These are phyloP conservation scores for Drosophila willistoni DNA, from an alignment of 1,140 invertebrate species.

Conservation along the genomic window DNA sequence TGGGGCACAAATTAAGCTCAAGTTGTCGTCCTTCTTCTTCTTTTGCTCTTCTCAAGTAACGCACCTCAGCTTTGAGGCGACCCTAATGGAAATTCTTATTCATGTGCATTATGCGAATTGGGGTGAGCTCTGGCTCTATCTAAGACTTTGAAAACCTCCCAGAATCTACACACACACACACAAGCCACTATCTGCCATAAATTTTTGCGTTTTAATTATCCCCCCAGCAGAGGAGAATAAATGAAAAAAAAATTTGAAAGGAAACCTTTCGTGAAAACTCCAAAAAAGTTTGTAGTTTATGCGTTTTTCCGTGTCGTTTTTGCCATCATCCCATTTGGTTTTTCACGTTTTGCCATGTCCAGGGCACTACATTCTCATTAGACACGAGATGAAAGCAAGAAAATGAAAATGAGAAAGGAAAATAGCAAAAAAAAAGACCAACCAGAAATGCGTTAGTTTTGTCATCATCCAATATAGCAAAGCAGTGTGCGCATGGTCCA, in stretches of 20 bases:
- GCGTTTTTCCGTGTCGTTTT: slow-evolving; percentile 55
- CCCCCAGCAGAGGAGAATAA: slow-evolving; percentile 6
- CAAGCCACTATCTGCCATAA: slow-evolving; percentile 34
- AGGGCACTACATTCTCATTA: slow-evolving; percentile 74
- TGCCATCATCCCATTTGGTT: slow-evolving; percentile 22
- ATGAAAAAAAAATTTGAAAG: background rate
- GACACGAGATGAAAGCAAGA: slow-evolving; percentile 44
- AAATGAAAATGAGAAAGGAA: slow-evolving; percentile 13
- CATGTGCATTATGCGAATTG: slow-evolving; percentile 51
- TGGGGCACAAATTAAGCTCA: slow-evolving; percentile 66
- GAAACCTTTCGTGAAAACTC: slow-evolving; percentile 2
- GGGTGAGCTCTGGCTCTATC: slow-evolving; percentile 21
- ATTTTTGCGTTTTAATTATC: slow-evolving; percentile 68
- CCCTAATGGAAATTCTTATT: slow-evolving; percentile 73
- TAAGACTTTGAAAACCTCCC: slow-evolving; percentile 17
- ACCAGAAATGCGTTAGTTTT: slow-evolving; percentile 52
- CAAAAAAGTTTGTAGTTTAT: slow-evolving; percentile 61
- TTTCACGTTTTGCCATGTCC: slow-evolving; percentile 41
- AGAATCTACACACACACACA: slow-evolving; percentile 44
- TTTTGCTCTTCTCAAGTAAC: slow-evolving; percentile 6
- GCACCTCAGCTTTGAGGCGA: slow-evolving; percentile 19
- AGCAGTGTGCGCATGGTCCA: slow-evolving; percentile 74
- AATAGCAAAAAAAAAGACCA: slow-evolving; percentile 18
- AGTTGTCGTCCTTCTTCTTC: slow-evolving; percentile 44
- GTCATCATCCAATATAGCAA: slow-evolving; percentile 48